A percentile compares a stretch with the other conserved stretches of the same genome.
These are phyloP conservation scores for Myanophis thanlyinensis DNA, from an alignment of 2,113 vertebrate genomes.

Conservation along the genomic window DNA sequence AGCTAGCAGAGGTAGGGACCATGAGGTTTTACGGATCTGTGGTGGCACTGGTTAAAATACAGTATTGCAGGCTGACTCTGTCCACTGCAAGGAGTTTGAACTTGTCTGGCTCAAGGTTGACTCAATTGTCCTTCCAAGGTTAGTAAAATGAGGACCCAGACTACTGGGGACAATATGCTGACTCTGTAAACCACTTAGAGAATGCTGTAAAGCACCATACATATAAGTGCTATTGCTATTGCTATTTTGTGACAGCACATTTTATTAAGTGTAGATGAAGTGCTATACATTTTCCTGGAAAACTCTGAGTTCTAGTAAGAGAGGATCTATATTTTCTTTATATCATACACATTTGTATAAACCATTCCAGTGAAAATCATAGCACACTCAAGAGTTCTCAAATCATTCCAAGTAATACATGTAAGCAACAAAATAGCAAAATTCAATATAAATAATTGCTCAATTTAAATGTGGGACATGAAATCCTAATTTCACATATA, in stretches of 20 bases:
- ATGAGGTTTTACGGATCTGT: background rate
- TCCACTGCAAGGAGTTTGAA: background rate
- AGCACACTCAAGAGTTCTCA: background rate
- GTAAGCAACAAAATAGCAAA: background rate
- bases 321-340: background rate
- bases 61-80: background rate
- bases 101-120: background rate
- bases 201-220: background rate
- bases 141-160: background rate
- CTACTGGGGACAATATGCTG: background rate
- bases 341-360: background rate
- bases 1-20: background rate
- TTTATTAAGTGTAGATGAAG: background rate
- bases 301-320: background rate
- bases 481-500: background rate
- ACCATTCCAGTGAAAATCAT: background rate
- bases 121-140: background rate
- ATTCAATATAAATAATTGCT: background rate
- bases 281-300: background rate
- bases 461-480: background rate
- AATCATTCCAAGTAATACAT: background rate
- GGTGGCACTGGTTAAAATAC: background rate
- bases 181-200: background rate
- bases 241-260: background rate
- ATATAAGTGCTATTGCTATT: background rate